phyloP scores from a whole-genome alignment of 2,888 invertebrate genomes.

The Rotaria macrura region DNA sequence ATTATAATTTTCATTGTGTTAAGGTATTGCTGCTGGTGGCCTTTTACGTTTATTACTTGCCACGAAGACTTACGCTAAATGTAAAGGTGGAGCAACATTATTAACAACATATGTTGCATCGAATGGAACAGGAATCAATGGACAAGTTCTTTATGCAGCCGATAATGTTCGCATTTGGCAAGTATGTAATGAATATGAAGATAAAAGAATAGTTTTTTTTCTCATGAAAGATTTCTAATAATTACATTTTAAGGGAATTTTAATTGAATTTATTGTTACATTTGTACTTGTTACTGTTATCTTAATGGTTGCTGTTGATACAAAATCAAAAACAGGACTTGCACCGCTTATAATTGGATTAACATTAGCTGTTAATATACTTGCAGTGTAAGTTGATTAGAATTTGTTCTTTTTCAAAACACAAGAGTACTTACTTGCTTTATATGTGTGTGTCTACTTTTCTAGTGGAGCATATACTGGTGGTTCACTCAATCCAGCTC shows the following conservation, averaged over 20 bases:
- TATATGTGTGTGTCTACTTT: too few relatives aligned
- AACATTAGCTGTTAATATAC: background rate
- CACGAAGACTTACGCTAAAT: background rate
- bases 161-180: background rate
- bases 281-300: background rate
- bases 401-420: background rate
- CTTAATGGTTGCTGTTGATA: background rate
- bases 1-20: too few relatives aligned
- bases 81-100: slow-evolving; percentile 13
- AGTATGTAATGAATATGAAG: background rate
- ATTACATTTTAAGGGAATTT: background rate
- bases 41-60: background rate
- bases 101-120: background rate
- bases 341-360: background rate
- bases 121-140: background rate
- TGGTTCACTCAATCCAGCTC: slow-evolving; percentile 11
- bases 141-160: background rate
- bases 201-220: too few relatives aligned
- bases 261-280: slow-evolving; percentile 17
- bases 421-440: background rate
- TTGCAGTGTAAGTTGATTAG: background rate
- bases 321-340: slow-evolving; percentile 12
- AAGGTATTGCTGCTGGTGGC: slow-evolving; percentile 13
- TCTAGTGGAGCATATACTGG: slow-evolving; percentile 5
- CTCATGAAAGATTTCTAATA: background rate